Conservation (phyloP, 2,797 vertebrate genomes). For the Cyclopterus lumpus region DNA sequence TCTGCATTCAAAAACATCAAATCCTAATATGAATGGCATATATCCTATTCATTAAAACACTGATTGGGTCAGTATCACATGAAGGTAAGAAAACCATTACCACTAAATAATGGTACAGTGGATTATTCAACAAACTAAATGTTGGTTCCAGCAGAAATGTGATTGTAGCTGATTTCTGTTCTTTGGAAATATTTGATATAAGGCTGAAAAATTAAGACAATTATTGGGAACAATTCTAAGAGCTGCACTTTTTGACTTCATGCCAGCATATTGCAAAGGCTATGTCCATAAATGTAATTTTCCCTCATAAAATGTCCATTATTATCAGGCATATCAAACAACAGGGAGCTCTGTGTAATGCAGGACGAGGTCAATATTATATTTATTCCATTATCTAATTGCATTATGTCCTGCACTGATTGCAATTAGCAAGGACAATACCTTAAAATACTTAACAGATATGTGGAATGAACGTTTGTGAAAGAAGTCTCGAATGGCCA, state of each 20-base stretch:
- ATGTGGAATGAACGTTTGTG: background rate
- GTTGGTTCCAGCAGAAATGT: slow-evolving; percentile 20
- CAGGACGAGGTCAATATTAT: slow-evolving; percentile 18
- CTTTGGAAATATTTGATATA: slow-evolving; percentile 41
- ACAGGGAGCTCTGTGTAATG: slow-evolving; percentile 15
- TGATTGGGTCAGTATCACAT: slow-evolving; percentile 29
- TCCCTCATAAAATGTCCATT: slow-evolving; percentile 37
- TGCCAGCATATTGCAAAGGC: slow-evolving; percentile 41
- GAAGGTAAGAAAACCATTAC: slow-evolving; percentile 25
- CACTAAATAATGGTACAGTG: slow-evolving; percentile 17
- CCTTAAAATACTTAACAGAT: slow-evolving; percentile 1
- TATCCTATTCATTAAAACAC: slow-evolving; percentile 39
- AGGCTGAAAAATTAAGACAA: slow-evolving; percentile 53
- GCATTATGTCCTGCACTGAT: background rate
- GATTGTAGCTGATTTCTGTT: slow-evolving; percentile 29
- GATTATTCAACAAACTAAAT: slow-evolving; percentile 28
- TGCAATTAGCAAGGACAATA: slow-evolving; percentile 3
- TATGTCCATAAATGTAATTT: slow-evolving; percentile 67
- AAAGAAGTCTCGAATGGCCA: background rate
- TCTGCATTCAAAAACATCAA: slow-evolving; percentile 37
- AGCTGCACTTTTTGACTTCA: slow-evolving; percentile 53
- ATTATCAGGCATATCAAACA: slow-evolving; percentile 40
- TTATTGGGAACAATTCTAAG: slow-evolving; percentile 53
- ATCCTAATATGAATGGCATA: slow-evolving; percentile 10
- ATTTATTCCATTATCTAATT: too few species aligned